These are phyloP conservation scores for Oceanodroma tethys DNA, from an alignment of 2,113 vertebrate genomes.

Conservation along the genomic window DNA sequence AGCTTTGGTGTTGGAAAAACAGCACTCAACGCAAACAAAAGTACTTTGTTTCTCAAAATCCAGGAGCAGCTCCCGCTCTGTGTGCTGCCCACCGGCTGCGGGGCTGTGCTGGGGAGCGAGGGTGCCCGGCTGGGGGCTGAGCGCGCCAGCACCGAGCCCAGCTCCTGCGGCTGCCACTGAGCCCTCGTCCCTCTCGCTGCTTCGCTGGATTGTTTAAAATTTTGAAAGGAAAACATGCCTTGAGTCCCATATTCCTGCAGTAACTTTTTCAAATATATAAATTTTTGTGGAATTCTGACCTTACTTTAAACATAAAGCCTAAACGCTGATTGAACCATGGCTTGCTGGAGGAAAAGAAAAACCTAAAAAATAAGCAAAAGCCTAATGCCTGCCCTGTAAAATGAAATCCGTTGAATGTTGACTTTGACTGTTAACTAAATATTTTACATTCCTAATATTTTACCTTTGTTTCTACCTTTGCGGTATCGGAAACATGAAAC, in stretches of 20 bases:
- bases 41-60: constrained; percentile 27
- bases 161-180: background rate
- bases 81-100: background rate
- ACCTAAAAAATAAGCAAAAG: constrained; percentile 5
- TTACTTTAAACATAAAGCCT: background rate
- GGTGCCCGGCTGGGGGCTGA: background rate
- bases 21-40: constrained; percentile 14
- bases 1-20: constrained; percentile 14
- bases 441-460: constrained; percentile 18
- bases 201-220: background rate
- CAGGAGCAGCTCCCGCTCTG: background rate
- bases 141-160: background rate
- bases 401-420: background rate
- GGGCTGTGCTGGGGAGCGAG: background rate
- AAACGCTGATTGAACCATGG: background rate
- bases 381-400: background rate
- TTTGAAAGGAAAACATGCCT: background rate
- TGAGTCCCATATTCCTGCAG: background rate
- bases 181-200: background rate
- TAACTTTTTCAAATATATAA: background rate
- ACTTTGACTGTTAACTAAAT: constrained; percentile 13
- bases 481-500: background rate
- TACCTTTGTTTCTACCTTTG: constrained; percentile 36
- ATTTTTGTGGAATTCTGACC: background rate
- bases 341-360: background rate